Conservation (phyloP, 2,888 invertebrate genomes). For the Elegia similella region DNA sequence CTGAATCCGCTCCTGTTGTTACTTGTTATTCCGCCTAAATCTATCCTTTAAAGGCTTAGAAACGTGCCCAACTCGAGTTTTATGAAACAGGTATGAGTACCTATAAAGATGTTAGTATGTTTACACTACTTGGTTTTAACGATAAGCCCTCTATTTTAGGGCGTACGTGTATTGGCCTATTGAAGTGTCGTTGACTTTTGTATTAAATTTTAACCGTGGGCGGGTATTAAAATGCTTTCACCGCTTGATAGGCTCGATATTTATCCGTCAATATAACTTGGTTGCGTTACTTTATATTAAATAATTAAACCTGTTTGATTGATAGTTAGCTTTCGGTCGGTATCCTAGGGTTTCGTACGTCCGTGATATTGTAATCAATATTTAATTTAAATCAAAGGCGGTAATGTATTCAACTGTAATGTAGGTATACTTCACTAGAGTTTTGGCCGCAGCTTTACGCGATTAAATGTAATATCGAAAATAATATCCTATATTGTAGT, state of each 20-base stretch:
- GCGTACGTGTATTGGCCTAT: background rate
- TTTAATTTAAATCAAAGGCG: too few relatives aligned
- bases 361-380: too few relatives aligned
- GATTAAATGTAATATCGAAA: too few relatives aligned
- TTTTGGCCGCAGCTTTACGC: too few relatives aligned
- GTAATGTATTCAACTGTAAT: too few relatives aligned
- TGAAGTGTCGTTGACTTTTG: conserved; percentile 9
- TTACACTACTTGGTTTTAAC: conserved; percentile 17
- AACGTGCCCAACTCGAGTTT: conserved; percentile 49
- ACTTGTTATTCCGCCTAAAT: conserved; percentile 55
- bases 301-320: background rate
- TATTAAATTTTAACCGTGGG: conserved; percentile 11
- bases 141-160: conserved; percentile 15
- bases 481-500: too few relatives aligned
- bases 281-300: background rate
- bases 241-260: background rate
- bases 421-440: too few relatives aligned
- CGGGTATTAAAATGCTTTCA: conserved; percentile 1
- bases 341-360: too few relatives aligned
- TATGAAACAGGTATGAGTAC: conserved; percentile 36
- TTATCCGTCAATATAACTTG: background rate
- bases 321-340: too few relatives aligned
- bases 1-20: conserved; percentile 42
- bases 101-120: conserved; percentile 17
- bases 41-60: conserved; percentile 54